These are phyloP conservation scores for Lycocerus yunnanus DNA, from an alignment of 2,888 invertebrate species.

Conservation along the genomic window DNA sequence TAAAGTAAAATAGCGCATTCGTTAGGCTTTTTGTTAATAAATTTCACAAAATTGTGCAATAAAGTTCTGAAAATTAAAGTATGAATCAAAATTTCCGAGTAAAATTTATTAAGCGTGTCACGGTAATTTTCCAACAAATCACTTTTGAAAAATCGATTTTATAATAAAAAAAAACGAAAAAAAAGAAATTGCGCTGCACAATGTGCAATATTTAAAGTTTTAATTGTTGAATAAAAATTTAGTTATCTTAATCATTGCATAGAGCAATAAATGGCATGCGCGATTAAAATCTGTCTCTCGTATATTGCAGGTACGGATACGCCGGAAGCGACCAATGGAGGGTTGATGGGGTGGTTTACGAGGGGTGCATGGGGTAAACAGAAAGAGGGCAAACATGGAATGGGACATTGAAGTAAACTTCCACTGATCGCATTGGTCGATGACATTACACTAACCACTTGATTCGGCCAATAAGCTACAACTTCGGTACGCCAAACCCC, in stretches of 20 bases:
- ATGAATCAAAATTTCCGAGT: background rate
- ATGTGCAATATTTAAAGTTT: background rate
- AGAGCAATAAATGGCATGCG: constrained; percentile 28
- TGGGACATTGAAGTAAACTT: constrained; percentile 27
- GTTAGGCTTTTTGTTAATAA: background rate
- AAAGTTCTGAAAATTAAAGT: background rate
- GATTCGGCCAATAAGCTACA: constrained; percentile 42
- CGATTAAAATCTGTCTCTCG: constrained; percentile 33
- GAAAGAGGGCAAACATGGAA: constrained; percentile 49
- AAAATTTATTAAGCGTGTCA: background rate
- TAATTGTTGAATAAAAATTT: constrained; percentile 4
- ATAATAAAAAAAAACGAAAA: background rate
- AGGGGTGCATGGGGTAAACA: constrained; percentile 34
- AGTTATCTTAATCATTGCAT: constrained; percentile 17
- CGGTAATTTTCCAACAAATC: background rate
- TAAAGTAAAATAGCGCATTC: background rate
- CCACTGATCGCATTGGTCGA: constrained; percentile 45
- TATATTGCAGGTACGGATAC: constrained; percentile 43
- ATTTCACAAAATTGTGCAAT: background rate
- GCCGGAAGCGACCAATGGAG: constrained; percentile 52
- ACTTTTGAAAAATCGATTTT: background rate
- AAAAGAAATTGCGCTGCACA: background rate
- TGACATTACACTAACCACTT: constrained; percentile 40
- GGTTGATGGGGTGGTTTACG: constrained; percentile 35
- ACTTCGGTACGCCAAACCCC: constrained; percentile 37